A percentile compares a stretch with the other conserved stretches of the same genome.
Evolutionary conservation across 2,888 invertebrate species (phyloP).

Genomic region (Lysandra bellargus): DNA sequence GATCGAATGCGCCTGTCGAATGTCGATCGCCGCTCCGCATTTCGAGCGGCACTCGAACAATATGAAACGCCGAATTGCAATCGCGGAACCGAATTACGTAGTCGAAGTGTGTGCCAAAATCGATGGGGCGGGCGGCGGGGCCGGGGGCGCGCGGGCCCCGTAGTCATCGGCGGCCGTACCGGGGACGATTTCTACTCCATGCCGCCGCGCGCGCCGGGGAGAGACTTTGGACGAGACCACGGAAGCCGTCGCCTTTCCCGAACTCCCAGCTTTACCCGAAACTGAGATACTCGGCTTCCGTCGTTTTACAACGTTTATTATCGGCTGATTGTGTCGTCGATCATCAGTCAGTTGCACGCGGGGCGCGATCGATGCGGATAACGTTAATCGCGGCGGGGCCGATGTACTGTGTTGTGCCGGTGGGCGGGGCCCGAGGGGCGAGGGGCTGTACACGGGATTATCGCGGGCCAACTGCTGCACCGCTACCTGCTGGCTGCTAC

Average conservation of each 20-base stretch:
- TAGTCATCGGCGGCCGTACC: not conserved
- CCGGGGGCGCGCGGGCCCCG: not conserved
- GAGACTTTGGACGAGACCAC: not conserved
- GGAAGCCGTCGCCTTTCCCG: not conserved
- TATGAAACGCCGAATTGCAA: not conserved
- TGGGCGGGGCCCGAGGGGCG: not conserved
- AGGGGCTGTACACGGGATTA: not conserved
- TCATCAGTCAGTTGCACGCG: not conserved
- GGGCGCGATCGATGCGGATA: not conserved
- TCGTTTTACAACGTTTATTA: not conserved
- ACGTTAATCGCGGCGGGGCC: not conserved
- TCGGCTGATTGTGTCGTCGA: not conserved
- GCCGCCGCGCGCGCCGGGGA: not conserved
- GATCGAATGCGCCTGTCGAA: not conserved
- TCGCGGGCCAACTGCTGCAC: not conserved
- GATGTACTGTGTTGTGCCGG: not conserved
- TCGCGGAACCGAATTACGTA: conserved; percentile 1
- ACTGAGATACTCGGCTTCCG: not conserved
- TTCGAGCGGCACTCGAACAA: not conserved
- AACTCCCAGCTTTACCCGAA: not conserved
- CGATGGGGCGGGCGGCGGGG: not conserved
- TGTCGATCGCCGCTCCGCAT: not conserved
- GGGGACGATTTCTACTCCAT: not conserved
- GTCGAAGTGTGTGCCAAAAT: conserved; percentile 25
- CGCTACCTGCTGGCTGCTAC: too few species aligned